Evolutionary conservation across 2,113 vertebrate genomes (phyloP).

Genomic region (Myiopsitta monachus): DNA sequence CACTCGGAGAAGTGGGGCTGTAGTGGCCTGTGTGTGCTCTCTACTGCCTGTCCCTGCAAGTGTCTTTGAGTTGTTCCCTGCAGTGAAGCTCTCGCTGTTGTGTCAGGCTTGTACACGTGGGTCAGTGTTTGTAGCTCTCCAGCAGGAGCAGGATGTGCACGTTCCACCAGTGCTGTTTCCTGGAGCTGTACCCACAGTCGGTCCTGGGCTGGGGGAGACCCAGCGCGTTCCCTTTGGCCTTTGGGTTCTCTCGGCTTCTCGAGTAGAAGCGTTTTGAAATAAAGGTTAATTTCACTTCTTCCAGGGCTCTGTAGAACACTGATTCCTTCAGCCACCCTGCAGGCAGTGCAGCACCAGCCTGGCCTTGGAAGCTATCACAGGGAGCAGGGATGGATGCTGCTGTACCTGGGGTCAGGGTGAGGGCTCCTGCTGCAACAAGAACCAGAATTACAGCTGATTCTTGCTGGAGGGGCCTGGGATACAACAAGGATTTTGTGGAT

Average conservation of each 20-base stretch:
- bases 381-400: not conserved
- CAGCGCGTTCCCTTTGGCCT: not conserved
- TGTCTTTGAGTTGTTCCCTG: slow-evolving; percentile 62
- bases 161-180: slow-evolving; percentile 46
- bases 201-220: not conserved
- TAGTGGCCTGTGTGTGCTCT: not conserved
- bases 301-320: not conserved
- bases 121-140: slow-evolving; percentile 52
- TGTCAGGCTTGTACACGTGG: slow-evolving; percentile 69
- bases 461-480: not conserved
- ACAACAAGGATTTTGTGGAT: not conserved
- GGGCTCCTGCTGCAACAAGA: not conserved
- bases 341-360: not conserved
- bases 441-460: not conserved
- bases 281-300: slow-evolving; percentile 42
- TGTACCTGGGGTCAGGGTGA: not conserved
- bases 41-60: not conserved
- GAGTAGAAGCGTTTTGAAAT: slow-evolving; percentile 61
- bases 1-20: not conserved
- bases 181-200: slow-evolving; percentile 29
- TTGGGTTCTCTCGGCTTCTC: slow-evolving; percentile 35
- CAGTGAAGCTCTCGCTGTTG: slow-evolving; percentile 53
- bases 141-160: not conserved
- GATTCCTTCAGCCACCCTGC: not conserved
- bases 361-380: not conserved